These are phyloP conservation scores for Beroe ovata DNA, from an alignment of 37 sponge, comb jelly and placozoan genomes.

Conservation along the genomic window DNA sequence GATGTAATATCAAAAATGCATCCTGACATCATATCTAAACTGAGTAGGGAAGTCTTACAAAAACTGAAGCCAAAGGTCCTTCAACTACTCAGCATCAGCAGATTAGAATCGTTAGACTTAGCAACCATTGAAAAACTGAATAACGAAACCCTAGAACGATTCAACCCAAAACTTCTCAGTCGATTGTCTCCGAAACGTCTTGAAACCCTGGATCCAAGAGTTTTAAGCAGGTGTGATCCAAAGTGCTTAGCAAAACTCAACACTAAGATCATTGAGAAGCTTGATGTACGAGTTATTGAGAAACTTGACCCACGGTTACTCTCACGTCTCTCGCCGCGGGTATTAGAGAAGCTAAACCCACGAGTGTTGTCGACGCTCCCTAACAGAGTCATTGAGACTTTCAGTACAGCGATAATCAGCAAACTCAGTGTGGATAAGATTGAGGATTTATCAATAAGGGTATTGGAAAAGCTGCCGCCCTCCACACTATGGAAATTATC, in stretches of 20 bases:
- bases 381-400: not conserved
- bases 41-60: constrained; percentile 17
- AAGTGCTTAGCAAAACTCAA: constrained; percentile 16
- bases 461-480: constrained; percentile 20
- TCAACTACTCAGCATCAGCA: not conserved
- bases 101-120: not conserved
- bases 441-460: not conserved
- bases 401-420: not conserved
- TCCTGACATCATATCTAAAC: constrained; percentile 11
- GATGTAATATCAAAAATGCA: constrained; percentile 37
- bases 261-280: constrained; percentile 37
- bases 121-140: not conserved
- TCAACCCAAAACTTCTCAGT: constrained; percentile 32
- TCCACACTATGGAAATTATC: not conserved
- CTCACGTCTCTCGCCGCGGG: not conserved
- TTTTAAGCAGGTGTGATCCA: constrained; percentile 6
- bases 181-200: constrained; percentile 16
- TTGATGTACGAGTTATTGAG: not conserved
- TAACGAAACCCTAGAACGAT: not conserved
- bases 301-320: not conserved
- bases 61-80: constrained; percentile 17
- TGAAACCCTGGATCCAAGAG: constrained; percentile 24
- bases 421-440: not conserved
- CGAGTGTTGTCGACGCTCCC: not conserved
- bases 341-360: constrained; percentile 39